A percentile compares a stretch with the other conserved stretches of the same genome.
These are phyloP conservation scores for Microcebus lehilahytsara DNA, from an alignment of 2,113 vertebrate species.

Conservation along the genomic window DNA sequence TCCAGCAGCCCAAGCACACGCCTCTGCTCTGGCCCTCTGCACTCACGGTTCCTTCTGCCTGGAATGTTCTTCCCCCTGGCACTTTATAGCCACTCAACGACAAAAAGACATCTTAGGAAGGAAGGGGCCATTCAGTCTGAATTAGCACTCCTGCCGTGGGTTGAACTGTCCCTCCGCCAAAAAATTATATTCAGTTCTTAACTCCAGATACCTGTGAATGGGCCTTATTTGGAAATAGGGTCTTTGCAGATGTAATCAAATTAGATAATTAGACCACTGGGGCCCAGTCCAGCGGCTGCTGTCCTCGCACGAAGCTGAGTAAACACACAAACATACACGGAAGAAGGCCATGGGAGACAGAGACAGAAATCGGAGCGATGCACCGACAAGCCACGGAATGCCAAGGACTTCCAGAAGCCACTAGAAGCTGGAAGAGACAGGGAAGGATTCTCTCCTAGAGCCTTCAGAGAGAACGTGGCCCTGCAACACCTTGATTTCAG, in stretches of 20 bases:
- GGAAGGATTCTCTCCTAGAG: background rate
- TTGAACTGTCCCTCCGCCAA: background rate
- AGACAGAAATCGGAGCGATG: rapidly evolving
- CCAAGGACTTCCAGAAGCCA: rapidly evolving
- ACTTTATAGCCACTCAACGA: background rate
- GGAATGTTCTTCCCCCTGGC: background rate
- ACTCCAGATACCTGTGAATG: background rate
- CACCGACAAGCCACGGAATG: rapidly evolving
- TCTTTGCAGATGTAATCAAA: background rate
- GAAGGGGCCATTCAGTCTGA: background rate
- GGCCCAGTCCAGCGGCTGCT: background rate
- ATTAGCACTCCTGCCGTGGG: background rate
- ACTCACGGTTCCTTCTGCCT: background rate
- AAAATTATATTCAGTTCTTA: background rate
- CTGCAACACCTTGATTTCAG: background rate
- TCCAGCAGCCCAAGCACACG: background rate
- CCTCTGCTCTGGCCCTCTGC: background rate
- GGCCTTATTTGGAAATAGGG: background rate
- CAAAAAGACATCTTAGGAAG: background rate
- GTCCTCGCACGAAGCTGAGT: background rate
- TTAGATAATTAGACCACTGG: background rate
- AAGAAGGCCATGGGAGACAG: background rate
- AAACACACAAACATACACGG: background rate
- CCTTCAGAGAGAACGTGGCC: rapidly evolving
- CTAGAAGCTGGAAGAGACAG: rapidly evolving